These are phyloP conservation scores for Guaruba guarouba DNA, from an alignment of 2,113 vertebrate genomes.

Conservation along the genomic window DNA sequence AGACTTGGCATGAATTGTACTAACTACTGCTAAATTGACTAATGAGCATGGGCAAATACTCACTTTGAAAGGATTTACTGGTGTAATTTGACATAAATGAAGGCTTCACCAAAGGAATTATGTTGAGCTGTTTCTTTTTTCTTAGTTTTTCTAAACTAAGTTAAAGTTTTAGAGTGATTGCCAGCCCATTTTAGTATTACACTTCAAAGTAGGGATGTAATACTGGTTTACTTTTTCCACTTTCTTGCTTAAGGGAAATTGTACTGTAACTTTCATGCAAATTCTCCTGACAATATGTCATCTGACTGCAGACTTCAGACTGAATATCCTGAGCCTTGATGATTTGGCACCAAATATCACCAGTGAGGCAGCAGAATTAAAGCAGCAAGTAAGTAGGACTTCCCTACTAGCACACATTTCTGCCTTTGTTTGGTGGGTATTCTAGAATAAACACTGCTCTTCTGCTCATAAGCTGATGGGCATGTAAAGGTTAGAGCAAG, in stretches of 20 bases:
- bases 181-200: background rate
- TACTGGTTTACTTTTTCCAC: too few relatives aligned
- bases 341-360: slow-evolving; percentile 70
- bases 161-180: background rate
- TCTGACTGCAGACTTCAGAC: slow-evolving; percentile 77
- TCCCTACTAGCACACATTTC: background rate
- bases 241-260: background rate
- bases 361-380: background rate
- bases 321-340: slow-evolving; percentile 84
- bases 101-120: background rate
- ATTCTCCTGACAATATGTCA: background rate
- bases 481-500: background rate
- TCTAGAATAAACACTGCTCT: background rate
- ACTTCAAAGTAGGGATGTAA: background rate
- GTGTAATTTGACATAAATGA: background rate
- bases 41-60: background rate
- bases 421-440: background rate
- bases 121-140: background rate
- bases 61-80: background rate
- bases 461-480: background rate
- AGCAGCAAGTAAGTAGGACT: slow-evolving; percentile 49
- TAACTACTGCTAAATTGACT: background rate
- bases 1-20: background rate
- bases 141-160: background rate
- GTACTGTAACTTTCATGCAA: background rate